Conservation (phyloP, 2,797 vertebrate species). For the Danio kyathit region DNA sequence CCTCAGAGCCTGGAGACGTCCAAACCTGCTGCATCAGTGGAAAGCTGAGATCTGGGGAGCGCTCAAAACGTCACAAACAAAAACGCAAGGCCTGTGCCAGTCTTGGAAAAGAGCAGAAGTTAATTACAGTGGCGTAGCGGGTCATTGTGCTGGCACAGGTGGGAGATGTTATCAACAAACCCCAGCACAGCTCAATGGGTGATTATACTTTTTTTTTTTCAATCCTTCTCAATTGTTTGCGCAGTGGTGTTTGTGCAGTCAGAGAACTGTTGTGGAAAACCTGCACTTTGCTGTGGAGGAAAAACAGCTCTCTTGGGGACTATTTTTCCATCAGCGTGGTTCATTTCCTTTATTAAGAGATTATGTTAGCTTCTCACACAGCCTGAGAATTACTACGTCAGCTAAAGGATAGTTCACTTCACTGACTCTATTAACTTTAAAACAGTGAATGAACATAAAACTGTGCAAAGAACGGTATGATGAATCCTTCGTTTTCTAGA, state of each 20-base stretch:
- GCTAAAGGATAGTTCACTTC: too few relatives aligned
- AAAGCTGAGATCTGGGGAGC: neutral
- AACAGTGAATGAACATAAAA: neutral
- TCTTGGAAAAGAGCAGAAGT: slow-evolving; percentile 9
- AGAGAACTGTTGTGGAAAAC: slow-evolving; percentile 38
- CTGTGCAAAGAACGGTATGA: neutral
- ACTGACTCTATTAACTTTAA: neutral
- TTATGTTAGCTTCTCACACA: neutral
- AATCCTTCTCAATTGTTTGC: slow-evolving; percentile 11
- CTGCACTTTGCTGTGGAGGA: slow-evolving; percentile 39
- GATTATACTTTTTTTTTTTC: slow-evolving; percentile 18
- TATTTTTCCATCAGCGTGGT: slow-evolving; percentile 35
- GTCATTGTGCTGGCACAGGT: slow-evolving; percentile 42
- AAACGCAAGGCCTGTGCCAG: neutral
- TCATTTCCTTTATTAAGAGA: slow-evolving; percentile 19
- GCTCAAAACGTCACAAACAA: slow-evolving; percentile 3
- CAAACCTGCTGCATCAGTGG: slow-evolving; percentile 33
- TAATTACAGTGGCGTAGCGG: slow-evolving; percentile 35
- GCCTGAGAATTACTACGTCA: neutral
- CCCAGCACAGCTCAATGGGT: slow-evolving; percentile 8
- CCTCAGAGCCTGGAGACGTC: slow-evolving; percentile 11
- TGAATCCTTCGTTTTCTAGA: neutral
- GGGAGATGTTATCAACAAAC: slow-evolving; percentile 50
- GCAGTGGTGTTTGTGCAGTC: neutral
- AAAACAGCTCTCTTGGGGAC: slow-evolving; percentile 24